Percentiles rank a stretch among this genome's conserved stretches.
phyloP scores from a whole-genome alignment of 2,113 vertebrate genomes.

The Bujurquina vittata region DNA sequence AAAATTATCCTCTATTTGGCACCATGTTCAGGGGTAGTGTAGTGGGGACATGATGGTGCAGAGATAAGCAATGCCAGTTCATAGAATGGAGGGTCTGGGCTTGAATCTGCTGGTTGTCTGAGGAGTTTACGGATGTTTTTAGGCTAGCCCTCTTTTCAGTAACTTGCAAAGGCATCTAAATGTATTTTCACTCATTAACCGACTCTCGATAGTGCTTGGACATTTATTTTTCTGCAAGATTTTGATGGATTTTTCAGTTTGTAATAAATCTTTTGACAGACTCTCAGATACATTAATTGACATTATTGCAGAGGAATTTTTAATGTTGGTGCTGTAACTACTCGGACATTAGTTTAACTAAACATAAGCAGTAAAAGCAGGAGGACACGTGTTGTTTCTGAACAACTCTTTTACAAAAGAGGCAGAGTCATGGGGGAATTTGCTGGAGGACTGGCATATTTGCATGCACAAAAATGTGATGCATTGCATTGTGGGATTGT shows the following conservation, averaged over 20 bases:
- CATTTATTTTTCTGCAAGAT: neutral
- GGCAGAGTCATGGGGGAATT: neutral
- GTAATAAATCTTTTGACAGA: too few species aligned
- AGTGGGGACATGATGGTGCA: neutral
- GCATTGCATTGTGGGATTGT: neutral
- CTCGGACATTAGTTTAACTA: neutral
- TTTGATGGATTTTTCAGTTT: neutral
- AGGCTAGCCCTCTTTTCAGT: neutral
- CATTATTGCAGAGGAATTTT: neutral
- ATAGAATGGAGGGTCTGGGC: neutral
- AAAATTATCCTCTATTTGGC: too few species aligned
- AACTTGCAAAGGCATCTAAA: neutral
- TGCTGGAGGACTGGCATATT: neutral
- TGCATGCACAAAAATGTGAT: neutral
- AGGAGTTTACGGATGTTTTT: neutral
- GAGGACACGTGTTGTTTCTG: neutral
- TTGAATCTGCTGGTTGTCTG: neutral
- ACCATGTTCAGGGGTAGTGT: too few species aligned
- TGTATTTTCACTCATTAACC: neutral
- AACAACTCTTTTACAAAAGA: neutral
- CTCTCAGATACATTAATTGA: neutral
- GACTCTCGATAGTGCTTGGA: neutral
- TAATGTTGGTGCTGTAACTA: neutral
- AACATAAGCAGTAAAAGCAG: neutral
- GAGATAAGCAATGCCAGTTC: neutral